Evolutionary conservation across 2,888 invertebrate genomes (phyloP), one percentile per base, ranked within the genome.

Genomic region (Laspeyria flexula): DNA sequence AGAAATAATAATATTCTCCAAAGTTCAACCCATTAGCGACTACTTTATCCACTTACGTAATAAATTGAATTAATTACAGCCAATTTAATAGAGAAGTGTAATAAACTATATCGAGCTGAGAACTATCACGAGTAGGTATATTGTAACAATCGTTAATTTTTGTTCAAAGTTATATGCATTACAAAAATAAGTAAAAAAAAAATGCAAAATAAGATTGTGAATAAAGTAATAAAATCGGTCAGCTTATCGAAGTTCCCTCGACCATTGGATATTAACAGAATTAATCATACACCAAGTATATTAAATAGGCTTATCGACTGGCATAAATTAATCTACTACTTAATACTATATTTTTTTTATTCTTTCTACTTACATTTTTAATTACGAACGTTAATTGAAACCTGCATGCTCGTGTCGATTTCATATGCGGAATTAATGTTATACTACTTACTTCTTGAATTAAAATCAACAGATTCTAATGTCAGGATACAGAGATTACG

Each of bases 361-460:
- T 73, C 65, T 75, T 77, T 78, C 79, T 82, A 78, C 71, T 73
- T 71, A 79, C 75, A 77, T 86, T 89, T 69, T 90, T 90, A 90
- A 90, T 90, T 90, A 88, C 81, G 76, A 75, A 80, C 79, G 85
- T 88, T 90, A 90, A 90, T 90, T 89, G 87, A 88, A 90, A 84
- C 76, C 71, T 77, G 75, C 77, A 79, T 72, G 61, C 50, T 60
- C 51, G 60, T 65, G 69, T 65, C 68, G 60, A 57, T 59, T 67
- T 71, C 63, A 70, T 60, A 69, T 68, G 67, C 69, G 58, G 67
- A 73, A 75, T 74, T 73, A 75, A 70, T 75, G 66, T 64, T 75
- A 60, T 63, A 62, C 71, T 60, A 58, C 54, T 67, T 66, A 53
- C 56, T 75, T 74, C 78, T 71, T 69, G 63, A 67, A 68, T 67